Base-by-base conservation (phyloP, 2,888 invertebrate species). In the Philereme vetulata region DNA sequence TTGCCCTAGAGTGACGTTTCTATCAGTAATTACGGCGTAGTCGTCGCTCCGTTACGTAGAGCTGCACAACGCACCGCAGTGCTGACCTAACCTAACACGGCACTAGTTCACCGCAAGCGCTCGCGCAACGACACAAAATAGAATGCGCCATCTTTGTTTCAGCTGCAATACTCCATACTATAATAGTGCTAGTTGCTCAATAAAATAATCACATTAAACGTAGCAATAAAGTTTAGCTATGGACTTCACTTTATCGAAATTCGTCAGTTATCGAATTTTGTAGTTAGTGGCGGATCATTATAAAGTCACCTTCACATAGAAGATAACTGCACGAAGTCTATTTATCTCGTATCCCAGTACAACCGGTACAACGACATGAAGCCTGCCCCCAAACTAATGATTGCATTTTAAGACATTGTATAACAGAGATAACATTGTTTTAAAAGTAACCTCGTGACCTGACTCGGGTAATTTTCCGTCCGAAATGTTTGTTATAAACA, bases 81-180 rank as follows among this genome's bases (percentile, higher is more conserved):
- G 82, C 86, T 85, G 86, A 87, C 87, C 87, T 87, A 80, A 82
- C 86, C 75, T 85, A 88, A 86, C 85, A 69, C 78, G 70, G 65
- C 69, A 63, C 76, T 76, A 77, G 82, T 85, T 82, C 74, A 70
- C 72, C 78, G 71, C 70, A 68, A 65, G 54, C 60, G 67, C 64
- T 55, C 62, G 62, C 70, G 64, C 67, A 60, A 11, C 56, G 54
- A 60, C 65, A 71, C 57, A 62, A 62, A 48, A 51, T 62, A 62
- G 55, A 58, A 58, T 44, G 47, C 69, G 66, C 66, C 68, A 71
- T 70, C 63, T 57, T 62, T 58, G 50, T 58, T 52, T 44, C 50
- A 55, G 59, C 33, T 58, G 36, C 57, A 48, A 35, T 40, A 33
- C 32, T 50, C 5, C 49, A 43, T 33, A 45, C 33, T 38, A 11